Evolutionary conservation across 23 tunicate species (phyloP).

Genomic region (Ciona savignyi): DNA sequence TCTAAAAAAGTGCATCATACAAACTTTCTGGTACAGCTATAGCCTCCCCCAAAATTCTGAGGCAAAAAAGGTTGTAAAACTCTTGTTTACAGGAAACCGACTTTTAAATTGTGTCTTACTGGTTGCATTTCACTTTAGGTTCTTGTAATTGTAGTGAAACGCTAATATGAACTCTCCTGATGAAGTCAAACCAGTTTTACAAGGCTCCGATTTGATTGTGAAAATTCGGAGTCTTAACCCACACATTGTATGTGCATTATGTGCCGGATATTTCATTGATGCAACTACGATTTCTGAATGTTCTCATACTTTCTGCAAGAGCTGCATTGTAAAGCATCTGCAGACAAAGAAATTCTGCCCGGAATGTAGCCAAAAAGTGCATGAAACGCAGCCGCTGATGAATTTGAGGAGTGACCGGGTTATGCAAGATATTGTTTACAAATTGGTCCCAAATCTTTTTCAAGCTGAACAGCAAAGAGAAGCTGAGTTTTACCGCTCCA

Average conservation of each 20-base stretch:
- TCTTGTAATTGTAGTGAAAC: too few relatives aligned
- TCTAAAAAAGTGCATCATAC: too few relatives aligned
- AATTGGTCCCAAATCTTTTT: conserved; percentile 78
- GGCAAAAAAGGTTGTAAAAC: too few relatives aligned
- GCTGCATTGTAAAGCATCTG: conserved; percentile 89
- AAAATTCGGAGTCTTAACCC: conserved; percentile 58
- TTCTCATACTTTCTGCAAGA: conserved; percentile 90
- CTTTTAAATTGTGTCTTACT: too few relatives aligned
- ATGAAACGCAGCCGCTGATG: conserved; percentile 78
- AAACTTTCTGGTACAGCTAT: too few relatives aligned
- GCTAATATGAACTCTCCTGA: neutral
- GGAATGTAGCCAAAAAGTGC: conserved; percentile 70
- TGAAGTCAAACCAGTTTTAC: conserved; percentile 7
- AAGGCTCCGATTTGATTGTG: conserved; percentile 54
- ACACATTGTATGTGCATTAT: conserved; percentile 74
- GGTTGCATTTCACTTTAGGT: too few relatives aligned
- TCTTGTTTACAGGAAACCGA: too few relatives aligned
- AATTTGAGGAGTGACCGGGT: conserved; percentile 72
- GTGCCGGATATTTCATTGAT: conserved; percentile 92
- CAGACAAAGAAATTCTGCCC: conserved; percentile 86
- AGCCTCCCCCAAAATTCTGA: too few relatives aligned
- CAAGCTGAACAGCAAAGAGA: conserved; percentile 79
- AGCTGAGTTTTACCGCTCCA: conserved; percentile 69
- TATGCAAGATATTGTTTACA: conserved; percentile 91
- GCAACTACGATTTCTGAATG: conserved; percentile 91